Base-by-base conservation (phyloP, 1,140 invertebrate genomes). In the Spodoptera litura region DNA sequence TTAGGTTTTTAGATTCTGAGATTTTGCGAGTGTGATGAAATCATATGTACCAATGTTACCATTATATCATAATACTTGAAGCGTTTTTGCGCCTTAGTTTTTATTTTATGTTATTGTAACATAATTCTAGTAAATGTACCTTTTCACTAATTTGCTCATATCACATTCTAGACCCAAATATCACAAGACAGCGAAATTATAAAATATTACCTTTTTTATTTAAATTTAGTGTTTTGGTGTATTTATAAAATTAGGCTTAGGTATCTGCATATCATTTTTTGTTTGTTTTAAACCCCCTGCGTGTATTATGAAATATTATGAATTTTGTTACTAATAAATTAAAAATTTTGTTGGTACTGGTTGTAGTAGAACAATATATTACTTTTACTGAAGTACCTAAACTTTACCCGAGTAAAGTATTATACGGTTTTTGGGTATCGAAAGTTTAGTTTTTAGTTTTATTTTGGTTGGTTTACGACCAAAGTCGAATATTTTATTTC, bases 231-330 rank as follows among this genome's bases (percentile, higher is more conserved):
- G 62, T 58, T 27, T 44, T 13, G 59, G 49, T 53, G 51, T 74
- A 27, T 51, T 62, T 75, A 51, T 64, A 64, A 68, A 20, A n/a
- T 74, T 88, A 90, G 88, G 77, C 73, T 44, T 91, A 88, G 82
- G 77, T 81, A 81, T 81, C 84, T 79, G 87, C 89, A 91, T 91
- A 89, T 91, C 85, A 89, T 84, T 88, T 86, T 71, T 20, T 31
- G 31, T 31, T 12, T 84, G 82, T 74, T 74, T 59, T 74, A 15
- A 44, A 44, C 38, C 38, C 38, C 0, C 1, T 44, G 38, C 38
- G 8, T 44, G 38, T 44, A 1, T 44, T 44, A 2, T 44, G 38
- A 8, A 5, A 6, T 44, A 1, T 44, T 44, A 2, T 44, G 38
- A 8, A 5, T 2, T 44, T 6, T 6, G 6, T 31, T 31, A 31